phyloP scores from a whole-genome alignment of 2,113 vertebrate species.

The Kryptolebias marmoratus region DNA sequence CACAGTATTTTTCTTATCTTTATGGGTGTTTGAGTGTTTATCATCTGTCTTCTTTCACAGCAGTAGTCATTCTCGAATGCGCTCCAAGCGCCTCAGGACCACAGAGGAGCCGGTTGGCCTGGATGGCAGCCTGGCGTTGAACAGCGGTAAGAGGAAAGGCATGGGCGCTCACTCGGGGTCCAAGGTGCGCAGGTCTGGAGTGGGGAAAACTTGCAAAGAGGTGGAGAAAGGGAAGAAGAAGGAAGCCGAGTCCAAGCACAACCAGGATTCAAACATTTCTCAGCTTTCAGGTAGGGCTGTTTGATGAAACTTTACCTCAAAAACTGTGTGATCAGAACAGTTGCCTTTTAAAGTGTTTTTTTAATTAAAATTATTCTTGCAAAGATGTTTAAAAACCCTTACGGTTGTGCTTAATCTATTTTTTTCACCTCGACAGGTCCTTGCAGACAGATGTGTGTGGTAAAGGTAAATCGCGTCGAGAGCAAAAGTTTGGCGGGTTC shows the following conservation, averaged over 20 bases:
- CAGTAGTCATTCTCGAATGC: conserved; percentile 83
- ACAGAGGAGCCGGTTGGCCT: conserved; percentile 77
- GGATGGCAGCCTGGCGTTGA: conserved; percentile 62
- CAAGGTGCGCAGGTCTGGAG: conserved; percentile 57
- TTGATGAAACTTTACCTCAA: neutral
- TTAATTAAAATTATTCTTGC: neutral
- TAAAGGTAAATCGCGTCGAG: conserved; percentile 81
- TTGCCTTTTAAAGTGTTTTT: conserved; percentile 1
- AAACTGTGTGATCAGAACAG: neutral
- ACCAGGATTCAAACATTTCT: conserved; percentile 48
- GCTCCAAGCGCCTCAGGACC: conserved; percentile 89
- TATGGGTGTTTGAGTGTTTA: neutral
- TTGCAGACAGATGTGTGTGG: conserved; percentile 81
- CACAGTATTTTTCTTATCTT: neutral
- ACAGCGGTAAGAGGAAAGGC: conserved; percentile 66
- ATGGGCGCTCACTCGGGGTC: conserved; percentile 46
- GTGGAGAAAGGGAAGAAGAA: conserved; percentile 62
- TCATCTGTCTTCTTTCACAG: conserved; percentile 10
- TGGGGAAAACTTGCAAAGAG: conserved; percentile 42
- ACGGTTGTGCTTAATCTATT: conserved; percentile 2
- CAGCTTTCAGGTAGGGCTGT: conserved; percentile 62
- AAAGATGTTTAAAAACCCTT: neutral
- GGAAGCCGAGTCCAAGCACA: conserved; percentile 56
- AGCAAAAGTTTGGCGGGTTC: conserved; percentile 64
- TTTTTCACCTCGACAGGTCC: conserved; percentile 60